A percentile compares a stretch with the other conserved stretches of the same genome.
Conservation (phyloP, 2,797 vertebrate species). For the Macropodus opercularis region DNA sequence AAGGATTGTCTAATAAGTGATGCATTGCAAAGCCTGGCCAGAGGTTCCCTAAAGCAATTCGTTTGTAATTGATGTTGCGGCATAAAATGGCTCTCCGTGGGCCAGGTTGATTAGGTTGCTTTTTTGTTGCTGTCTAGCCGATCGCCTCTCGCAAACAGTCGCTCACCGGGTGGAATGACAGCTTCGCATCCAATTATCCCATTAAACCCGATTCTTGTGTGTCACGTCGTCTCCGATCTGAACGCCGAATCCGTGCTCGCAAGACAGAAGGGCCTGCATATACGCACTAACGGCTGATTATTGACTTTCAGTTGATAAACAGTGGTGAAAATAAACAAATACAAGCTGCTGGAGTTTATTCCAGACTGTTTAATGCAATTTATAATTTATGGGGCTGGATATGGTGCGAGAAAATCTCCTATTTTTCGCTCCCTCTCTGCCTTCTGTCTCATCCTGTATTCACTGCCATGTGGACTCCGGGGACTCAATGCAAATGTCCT, state of each 20-base stretch:
- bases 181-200: slow-evolving; percentile 73
- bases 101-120: slow-evolving; percentile 65
- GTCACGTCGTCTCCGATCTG: slow-evolving; percentile 22
- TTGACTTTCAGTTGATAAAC: slow-evolving; percentile 30
- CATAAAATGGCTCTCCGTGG: slow-evolving; percentile 74
- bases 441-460: slow-evolving; percentile 24
- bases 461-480: slow-evolving; percentile 27
- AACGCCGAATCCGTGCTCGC: slow-evolving; percentile 23
- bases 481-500: slow-evolving; percentile 65
- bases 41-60: slow-evolving; percentile 79
- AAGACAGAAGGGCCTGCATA: neutral
- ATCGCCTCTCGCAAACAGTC: slow-evolving; percentile 52
- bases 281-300: slow-evolving; percentile 35
- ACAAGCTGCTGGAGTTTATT: slow-evolving; percentile 21
- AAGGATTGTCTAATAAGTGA: slow-evolving; percentile 79
- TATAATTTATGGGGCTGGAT: slow-evolving; percentile 36
- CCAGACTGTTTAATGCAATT: slow-evolving; percentile 5
- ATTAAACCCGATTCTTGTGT: slow-evolving; percentile 47
- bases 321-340: slow-evolving; percentile 22
- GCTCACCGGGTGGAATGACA: slow-evolving; percentile 67
- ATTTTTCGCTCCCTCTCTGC: neutral
- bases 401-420: neutral
- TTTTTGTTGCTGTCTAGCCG: slow-evolving; percentile 50
- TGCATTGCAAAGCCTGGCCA: slow-evolving; percentile 67
- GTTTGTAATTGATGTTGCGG: slow-evolving; percentile 78